Base-by-base conservation (phyloP, 2,113 vertebrate species). In the Canis aureus region DNA sequence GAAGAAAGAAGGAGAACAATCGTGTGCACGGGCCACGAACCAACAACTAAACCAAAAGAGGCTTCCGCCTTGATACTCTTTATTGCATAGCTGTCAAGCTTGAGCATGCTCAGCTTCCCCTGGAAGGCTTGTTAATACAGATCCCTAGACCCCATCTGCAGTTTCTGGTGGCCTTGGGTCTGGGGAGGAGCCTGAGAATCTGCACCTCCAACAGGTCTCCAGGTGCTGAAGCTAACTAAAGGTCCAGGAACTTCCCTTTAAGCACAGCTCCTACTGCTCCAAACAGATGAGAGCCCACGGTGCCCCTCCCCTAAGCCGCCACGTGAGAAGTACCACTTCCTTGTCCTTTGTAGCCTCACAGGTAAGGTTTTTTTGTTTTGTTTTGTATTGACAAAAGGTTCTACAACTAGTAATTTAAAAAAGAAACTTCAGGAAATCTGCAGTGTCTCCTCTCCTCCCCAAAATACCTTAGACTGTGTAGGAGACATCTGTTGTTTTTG, bases 371-470 rank as follows among this genome's bases (percentile, higher is more conserved):
- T 3, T 25, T 27, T 51, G 38, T n/a, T 43, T 43, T 43, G 43
- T 17, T 59, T 62, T 29, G 12, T 55, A 64, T 55, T 0, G 49
- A 82, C 53, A 62, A 57, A 78, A 93, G 74, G 8, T 51, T 27
- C 85, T 91, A 86, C 90, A 91, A 83, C 90, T 3, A 27, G 53
- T 25, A 32, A 32, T 49, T 78, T 27, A 91, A 82, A 79, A 82
- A 74, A 78, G 81, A 53, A 92, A 82, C 53, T 7, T 8, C 43
- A 78, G 86, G 74, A 80, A 85, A 91, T 79, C 53, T 23, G 74
- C 83, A 59, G 85, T 17, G 86, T 78, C 81, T 95, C 90, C 89
- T 91, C 86, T 73, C 90, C 90, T 91, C 93, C 93, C 93, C 80
- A 5, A 83, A 91, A 93, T 64, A 86, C 85, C 93, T 78, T 16